Percentiles rank a stretch among this genome's conserved stretches.
phyloP scores from a whole-genome alignment of 1,140 invertebrate species.

The Aricia agestis region DNA sequence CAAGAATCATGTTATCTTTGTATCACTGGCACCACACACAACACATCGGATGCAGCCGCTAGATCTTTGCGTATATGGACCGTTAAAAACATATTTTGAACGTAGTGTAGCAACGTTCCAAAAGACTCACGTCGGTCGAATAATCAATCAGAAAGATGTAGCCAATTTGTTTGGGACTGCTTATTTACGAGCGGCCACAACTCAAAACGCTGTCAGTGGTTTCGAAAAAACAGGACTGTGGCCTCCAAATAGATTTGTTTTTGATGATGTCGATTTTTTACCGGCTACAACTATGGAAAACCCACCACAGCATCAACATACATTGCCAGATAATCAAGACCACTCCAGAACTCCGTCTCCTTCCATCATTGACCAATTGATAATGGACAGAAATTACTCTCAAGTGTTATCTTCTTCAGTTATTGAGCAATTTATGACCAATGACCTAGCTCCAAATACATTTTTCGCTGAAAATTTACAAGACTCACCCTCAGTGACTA shows the following conservation, averaged over 20 bases:
- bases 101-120: not conserved
- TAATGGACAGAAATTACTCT: not conserved
- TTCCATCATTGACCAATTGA: slow-evolving; percentile 2
- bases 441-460: too few species aligned
- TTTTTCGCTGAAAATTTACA: not conserved
- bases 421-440: too few species aligned
- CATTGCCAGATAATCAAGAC: not conserved
- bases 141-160: slow-evolving; percentile 17
- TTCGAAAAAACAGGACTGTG: slow-evolving; percentile 24
- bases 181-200: slow-evolving; percentile 20
- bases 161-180: slow-evolving; percentile 13
- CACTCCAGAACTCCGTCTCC: not conserved
- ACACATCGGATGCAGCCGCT: slow-evolving; percentile 12
- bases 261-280: slow-evolving; percentile 15
- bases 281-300: slow-evolving; percentile 15
- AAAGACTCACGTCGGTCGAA: slow-evolving; percentile 24
- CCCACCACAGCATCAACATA: slow-evolving; percentile 8
- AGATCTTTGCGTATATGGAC: slow-evolving; percentile 10
- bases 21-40: slow-evolving; percentile 16
- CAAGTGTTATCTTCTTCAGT: not conserved
- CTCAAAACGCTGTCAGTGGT: slow-evolving; percentile 22
- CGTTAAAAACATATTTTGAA: slow-evolving; percentile 16
- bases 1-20: not conserved
- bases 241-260: slow-evolving; percentile 19
- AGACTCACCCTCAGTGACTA: not conserved